Percentiles rank a stretch among this genome's conserved stretches.
These are phyloP conservation scores for Peromyscus eremicus DNA, from an alignment of 2,797 vertebrate genomes.

Conservation along the genomic window DNA sequence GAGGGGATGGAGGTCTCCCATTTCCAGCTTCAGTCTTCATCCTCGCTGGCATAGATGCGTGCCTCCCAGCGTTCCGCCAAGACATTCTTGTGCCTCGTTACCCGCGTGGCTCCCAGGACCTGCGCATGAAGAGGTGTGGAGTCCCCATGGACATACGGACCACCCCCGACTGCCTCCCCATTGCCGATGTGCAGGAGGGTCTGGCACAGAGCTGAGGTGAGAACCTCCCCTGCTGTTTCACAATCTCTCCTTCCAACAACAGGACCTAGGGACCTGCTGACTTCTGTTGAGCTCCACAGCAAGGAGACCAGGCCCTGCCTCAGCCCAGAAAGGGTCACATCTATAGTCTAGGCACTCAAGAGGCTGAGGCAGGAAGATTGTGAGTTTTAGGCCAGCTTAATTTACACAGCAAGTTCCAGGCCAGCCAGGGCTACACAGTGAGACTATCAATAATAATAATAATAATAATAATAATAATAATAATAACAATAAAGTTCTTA, in stretches of 20 bases:
- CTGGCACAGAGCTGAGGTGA: background rate
- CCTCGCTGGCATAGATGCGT: conserved; percentile 88
- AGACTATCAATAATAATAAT: background rate
- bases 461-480: background rate
- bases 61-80: conserved; percentile 95
- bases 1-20: rapidly evolving
- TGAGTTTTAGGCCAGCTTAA: background rate
- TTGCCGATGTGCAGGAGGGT: background rate
- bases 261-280: no score
- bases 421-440: background rate
- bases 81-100: conserved; percentile 91
- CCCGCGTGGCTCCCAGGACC: conserved; percentile 95
- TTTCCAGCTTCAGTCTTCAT: conserved; percentile 81
- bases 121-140: conserved; percentile 71
- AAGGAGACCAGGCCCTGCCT: background rate
- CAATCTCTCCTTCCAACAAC: background rate
- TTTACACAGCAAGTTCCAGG: background rate
- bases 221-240: background rate
- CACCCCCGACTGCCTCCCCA: rapidly evolving
- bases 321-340: background rate
- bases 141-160: rapidly evolving
- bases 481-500: no score
- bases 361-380: background rate
- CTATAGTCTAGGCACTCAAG: background rate
- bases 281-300: background rate